Evolutionary conservation across 2,113 vertebrate species (phyloP).

Genomic region (Tenrec ecaudatus): DNA sequence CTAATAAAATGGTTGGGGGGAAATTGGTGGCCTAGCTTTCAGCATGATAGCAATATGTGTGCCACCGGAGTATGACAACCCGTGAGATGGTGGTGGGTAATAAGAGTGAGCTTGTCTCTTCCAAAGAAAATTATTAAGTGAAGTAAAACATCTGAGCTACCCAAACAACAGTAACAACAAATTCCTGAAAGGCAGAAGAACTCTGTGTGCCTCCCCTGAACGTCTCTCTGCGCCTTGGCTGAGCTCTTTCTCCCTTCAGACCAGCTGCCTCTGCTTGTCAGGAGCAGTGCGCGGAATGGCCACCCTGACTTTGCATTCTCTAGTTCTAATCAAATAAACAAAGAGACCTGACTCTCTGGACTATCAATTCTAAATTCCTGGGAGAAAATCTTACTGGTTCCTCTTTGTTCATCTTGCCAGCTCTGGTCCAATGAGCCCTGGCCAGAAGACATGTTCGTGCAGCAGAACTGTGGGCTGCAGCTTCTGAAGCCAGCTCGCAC

Average conservation of each 20-base stretch:
- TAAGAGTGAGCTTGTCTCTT: too few relatives aligned
- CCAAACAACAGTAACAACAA: too few relatives aligned
- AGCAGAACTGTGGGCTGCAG: conserved; percentile 16
- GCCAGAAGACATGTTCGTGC: not conserved
- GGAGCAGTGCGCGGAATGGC: not conserved
- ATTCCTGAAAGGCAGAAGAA: not conserved
- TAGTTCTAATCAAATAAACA: not conserved
- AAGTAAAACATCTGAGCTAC: too few relatives aligned
- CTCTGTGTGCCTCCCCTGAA: not conserved
- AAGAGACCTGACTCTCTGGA: not conserved
- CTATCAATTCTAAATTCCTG: conserved; percentile 55
- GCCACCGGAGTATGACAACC: too few relatives aligned
- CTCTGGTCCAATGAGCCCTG: conserved; percentile 37
- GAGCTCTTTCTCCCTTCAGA: not conserved
- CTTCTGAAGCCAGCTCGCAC: conserved; percentile 53
- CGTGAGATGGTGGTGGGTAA: too few relatives aligned
- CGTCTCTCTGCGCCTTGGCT: not conserved
- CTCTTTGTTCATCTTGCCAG: not conserved
- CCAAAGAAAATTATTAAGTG: too few relatives aligned
- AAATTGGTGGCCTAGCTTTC: too few relatives aligned
- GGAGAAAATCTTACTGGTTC: conserved; percentile 48
- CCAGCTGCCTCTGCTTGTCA: not conserved
- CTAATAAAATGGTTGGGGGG: too few relatives aligned
- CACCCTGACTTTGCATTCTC: not conserved
- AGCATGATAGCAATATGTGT: too few relatives aligned